Percentiles rank a stretch among this genome's conserved stretches.
phyloP scores from a whole-genome alignment of 2,113 vertebrate species.

The Amazona guildingii region DNA sequence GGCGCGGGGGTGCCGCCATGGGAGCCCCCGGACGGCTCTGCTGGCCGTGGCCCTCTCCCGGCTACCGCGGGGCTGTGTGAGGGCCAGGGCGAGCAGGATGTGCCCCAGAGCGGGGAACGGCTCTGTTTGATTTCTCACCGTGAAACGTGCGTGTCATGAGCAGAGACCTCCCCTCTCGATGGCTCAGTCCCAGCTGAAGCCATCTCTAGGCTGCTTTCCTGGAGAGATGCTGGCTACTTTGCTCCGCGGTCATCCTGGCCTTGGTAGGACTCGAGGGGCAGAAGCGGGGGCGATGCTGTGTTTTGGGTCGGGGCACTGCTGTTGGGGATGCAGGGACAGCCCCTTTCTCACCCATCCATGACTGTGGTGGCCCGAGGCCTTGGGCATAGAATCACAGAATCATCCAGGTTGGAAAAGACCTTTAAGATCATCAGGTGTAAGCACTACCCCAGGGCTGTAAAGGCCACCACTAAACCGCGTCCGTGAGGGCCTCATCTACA shows the following conservation, averaged over 20 bases:
- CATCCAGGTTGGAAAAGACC: background rate
- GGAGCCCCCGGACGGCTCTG: accelerated
- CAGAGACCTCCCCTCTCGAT: accelerated
- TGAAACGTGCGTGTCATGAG: accelerated
- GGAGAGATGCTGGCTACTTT: background rate
- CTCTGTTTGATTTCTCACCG: accelerated
- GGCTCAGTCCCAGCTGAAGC: background rate
- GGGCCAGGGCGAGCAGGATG: accelerated
- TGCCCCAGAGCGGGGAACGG: accelerated
- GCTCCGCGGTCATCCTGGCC: accelerated
- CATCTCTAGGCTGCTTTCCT: background rate
- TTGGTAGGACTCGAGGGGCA: accelerated
- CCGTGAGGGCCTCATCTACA: background rate
- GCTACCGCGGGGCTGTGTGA: accelerated
- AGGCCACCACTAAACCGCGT: background rate
- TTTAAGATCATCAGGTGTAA: background rate
- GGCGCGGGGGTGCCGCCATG: background rate
- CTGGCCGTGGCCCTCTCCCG: accelerated
- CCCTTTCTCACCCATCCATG: accelerated
- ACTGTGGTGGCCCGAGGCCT: accelerated
- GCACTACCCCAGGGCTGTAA: background rate
- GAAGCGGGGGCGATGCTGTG: accelerated
- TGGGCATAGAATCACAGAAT: background rate
- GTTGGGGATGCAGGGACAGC: accelerated
- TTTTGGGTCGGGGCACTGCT: background rate